These are phyloP conservation scores for Pherbina coryleti DNA, from an alignment of 2,888 invertebrate genomes.

Conservation along the genomic window DNA sequence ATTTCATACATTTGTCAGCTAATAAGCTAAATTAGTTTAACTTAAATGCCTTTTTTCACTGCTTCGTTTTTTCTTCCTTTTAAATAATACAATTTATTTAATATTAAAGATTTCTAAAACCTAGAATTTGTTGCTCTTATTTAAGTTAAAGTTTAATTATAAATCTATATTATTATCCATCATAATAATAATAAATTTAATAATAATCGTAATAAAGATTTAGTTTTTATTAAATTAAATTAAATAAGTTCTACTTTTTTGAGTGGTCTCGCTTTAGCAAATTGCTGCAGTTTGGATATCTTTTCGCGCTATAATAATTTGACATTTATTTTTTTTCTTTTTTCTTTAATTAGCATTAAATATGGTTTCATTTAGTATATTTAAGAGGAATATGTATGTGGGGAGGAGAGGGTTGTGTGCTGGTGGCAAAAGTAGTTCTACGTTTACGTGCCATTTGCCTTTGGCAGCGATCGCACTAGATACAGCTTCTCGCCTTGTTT, in stretches of 20 bases:
- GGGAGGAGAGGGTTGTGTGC: conserved; percentile 13
- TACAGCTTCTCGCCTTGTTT: conserved; percentile 98
- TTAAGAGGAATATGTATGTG: conserved; percentile 24
- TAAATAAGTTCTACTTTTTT: conserved; percentile 24
- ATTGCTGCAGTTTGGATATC: conserved; percentile 20
- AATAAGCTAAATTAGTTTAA: conserved; percentile 21
- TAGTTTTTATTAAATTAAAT: conserved; percentile 15
- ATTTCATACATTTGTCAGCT: conserved; percentile 18
- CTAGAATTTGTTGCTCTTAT: conserved; percentile 29
- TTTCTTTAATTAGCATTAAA: conserved; percentile 16
- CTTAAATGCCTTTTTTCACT: conserved; percentile 6
- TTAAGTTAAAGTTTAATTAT: conserved; percentile 24
- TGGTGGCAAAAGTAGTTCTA: neutral
- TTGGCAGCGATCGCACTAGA: conserved; percentile 92
- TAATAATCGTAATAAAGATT: conserved; percentile 3
- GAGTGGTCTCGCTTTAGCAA: conserved; percentile 33
- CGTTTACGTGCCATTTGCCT: conserved; percentile 71
- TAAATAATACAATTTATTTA: conserved; percentile 37
- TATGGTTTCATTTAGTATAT: conserved; percentile 21
- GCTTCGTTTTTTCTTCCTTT: neutral
- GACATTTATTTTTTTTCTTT: conserved; percentile 38
- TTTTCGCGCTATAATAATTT: conserved; percentile 45
- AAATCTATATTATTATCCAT: conserved; percentile 22
- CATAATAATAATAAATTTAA: too few relatives aligned
- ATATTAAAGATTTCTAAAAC: conserved; percentile 27